These are phyloP conservation scores for Apotomis capreana DNA, from an alignment of 2,888 invertebrate genomes.

Conservation along the genomic window DNA sequence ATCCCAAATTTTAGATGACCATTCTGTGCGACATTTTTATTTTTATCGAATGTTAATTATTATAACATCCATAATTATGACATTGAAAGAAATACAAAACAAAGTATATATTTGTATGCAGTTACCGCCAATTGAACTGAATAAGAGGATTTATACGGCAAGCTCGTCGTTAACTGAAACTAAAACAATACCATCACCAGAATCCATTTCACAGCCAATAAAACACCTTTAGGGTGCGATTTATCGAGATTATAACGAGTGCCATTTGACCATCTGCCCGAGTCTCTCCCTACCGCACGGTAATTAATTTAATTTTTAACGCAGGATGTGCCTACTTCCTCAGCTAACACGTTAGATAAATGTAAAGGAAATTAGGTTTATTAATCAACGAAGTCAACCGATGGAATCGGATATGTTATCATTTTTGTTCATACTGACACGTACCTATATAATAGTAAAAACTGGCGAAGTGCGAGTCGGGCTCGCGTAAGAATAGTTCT, in stretches of 20 bases:
- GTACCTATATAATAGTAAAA: too few species aligned
- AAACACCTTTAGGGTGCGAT: slow-evolving; percentile 37
- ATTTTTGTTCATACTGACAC: too few species aligned
- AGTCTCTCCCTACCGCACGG: slow-evolving; percentile 17
- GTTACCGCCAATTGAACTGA: neutral
- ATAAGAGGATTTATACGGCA: neutral
- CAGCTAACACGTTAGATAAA: slow-evolving; percentile 23
- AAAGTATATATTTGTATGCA: neutral
- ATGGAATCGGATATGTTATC: too few species aligned
- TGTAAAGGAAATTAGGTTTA: slow-evolving; percentile 29
- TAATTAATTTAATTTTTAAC: slow-evolving; percentile 37
- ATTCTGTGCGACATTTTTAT: too few species aligned
- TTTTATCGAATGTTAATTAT: too few species aligned
- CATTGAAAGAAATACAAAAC: too few species aligned
- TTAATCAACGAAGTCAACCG: slow-evolving; percentile 16
- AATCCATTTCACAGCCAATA: slow-evolving; percentile 33
- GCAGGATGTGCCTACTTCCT: slow-evolving; percentile 35
- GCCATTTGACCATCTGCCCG: slow-evolving; percentile 37
- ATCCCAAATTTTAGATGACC: too few species aligned
- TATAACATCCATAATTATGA: too few species aligned
- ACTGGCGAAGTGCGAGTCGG: too few species aligned
- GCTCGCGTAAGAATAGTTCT: too few species aligned
- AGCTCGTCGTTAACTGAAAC: slow-evolving; percentile 1
- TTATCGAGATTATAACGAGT: slow-evolving; percentile 37
- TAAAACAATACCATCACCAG: slow-evolving; percentile 17